phyloP scores from a whole-genome alignment of 2,113 vertebrate genomes.

The Natator depressus region DNA sequence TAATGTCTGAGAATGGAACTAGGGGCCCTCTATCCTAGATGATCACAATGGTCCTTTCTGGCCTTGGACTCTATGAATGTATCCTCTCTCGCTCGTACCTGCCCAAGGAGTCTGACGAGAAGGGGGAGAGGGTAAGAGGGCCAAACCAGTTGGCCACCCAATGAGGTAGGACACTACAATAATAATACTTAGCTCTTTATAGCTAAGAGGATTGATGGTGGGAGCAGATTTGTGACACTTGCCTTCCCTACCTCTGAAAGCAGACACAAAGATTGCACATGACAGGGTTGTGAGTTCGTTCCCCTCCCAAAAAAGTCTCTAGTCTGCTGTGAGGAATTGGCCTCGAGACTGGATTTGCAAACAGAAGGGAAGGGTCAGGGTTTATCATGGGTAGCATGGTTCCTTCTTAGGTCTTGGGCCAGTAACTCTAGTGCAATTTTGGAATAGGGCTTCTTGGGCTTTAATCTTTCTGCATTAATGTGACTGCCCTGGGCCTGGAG shows the following conservation, averaged over 20 bases:
- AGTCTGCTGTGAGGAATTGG: conserved; percentile 23
- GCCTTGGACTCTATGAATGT: neutral
- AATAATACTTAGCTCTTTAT: conserved; percentile 44
- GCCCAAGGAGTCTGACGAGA: conserved; percentile 57
- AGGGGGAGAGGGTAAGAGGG: neutral
- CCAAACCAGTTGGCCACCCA: neutral
- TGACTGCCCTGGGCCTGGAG: neutral
- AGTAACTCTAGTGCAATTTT: neutral
- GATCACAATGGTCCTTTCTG: neutral
- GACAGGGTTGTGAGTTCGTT: conserved; percentile 13
- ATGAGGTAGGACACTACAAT: neutral
- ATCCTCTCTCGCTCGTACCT: neutral
- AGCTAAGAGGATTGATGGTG: conserved; percentile 58
- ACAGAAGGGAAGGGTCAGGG: neutral
- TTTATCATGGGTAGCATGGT: neutral
- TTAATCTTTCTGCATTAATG: neutral
- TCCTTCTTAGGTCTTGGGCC: neutral
- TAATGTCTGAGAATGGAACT: neutral
- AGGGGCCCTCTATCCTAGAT: conserved; percentile 51
- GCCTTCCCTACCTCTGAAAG: conserved; percentile 9
- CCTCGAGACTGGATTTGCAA: conserved; percentile 24
- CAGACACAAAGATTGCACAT: neutral
- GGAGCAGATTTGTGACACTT: conserved; percentile 36
- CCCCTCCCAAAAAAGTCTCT: conserved; percentile 9
- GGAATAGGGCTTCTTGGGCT: neutral